A percentile compares a stretch with the other conserved stretches of the same genome.
Evolutionary conservation across 2,113 vertebrate genomes (phyloP).

Genomic region (Phylloscopus trochilus): DNA sequence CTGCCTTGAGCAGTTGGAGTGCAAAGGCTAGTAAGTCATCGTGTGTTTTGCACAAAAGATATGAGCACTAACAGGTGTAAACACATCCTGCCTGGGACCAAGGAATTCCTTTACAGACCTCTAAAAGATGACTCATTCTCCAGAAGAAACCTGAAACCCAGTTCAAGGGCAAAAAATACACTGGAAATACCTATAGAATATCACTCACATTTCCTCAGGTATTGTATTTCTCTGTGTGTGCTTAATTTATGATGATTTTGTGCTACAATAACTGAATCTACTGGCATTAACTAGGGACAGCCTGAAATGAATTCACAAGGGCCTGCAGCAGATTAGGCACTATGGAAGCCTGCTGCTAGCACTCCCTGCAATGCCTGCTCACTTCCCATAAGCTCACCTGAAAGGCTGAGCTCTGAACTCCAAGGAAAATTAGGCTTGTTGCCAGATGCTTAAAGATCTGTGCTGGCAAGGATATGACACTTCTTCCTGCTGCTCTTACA

Average conservation of each 20-base stretch:
- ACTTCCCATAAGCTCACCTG: not conserved
- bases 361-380: not conserved
- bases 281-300: not conserved
- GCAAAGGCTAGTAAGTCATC: slow-evolving; percentile 17
- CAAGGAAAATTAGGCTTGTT: not conserved
- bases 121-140: slow-evolving; percentile 1
- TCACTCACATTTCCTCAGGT: not conserved
- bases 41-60: not conserved
- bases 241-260: not conserved
- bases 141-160: slow-evolving; percentile 20
- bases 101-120: slow-evolving; percentile 11
- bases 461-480: not conserved
- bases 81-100: not conserved
- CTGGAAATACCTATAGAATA: not conserved
- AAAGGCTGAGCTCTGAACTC: not conserved
- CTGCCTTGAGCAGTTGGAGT: slow-evolving; percentile 45
- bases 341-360: not conserved
- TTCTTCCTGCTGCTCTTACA: not conserved
- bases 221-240: not conserved
- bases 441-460: not conserved
- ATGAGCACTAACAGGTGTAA: slow-evolving; percentile 20
- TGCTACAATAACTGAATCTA: not conserved
- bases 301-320: not conserved
- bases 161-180: not conserved
- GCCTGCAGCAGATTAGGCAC: not conserved